phyloP scores from a whole-genome alignment of 2,113 vertebrate genomes.

The Tursiops truncatus region DNA sequence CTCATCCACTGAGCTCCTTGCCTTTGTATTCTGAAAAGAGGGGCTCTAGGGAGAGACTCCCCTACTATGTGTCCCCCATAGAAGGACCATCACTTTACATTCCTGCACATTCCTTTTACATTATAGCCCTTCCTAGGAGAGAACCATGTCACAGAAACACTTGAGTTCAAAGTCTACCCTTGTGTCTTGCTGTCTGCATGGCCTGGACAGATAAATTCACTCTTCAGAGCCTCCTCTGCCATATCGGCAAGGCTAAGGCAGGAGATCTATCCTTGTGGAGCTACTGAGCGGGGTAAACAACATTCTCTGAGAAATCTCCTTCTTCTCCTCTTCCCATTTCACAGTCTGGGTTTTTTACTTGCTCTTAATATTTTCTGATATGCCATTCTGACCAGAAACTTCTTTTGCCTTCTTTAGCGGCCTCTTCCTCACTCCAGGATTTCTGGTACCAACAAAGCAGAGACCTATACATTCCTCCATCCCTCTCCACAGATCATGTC shows the following conservation, averaged over 20 bases:
- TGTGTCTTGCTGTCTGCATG: background rate
- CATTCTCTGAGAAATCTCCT: background rate
- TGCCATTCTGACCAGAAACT: background rate
- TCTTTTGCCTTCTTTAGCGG: background rate
- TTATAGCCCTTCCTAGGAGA: background rate
- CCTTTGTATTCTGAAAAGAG: background rate
- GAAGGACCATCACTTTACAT: background rate
- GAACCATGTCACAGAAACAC: background rate
- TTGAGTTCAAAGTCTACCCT: background rate
- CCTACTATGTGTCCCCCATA: accelerated
- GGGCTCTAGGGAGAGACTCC: background rate
- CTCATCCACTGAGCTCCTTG: background rate
- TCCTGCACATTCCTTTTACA: too few species aligned
- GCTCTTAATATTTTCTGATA: background rate
- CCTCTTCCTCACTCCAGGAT: background rate
- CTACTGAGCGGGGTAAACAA: background rate
- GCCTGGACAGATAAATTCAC: background rate
- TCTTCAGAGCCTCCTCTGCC: background rate
- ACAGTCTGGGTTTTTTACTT: background rate
- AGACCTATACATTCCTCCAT: accelerated
- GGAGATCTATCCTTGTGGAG: too few species aligned
- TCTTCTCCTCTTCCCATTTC: background rate
- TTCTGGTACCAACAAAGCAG: background rate
- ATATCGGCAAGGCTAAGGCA: background rate
- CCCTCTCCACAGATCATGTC: background rate